phyloP scores from a whole-genome alignment of 1,140 invertebrate genomes.

The Microvelia longipes region DNA sequence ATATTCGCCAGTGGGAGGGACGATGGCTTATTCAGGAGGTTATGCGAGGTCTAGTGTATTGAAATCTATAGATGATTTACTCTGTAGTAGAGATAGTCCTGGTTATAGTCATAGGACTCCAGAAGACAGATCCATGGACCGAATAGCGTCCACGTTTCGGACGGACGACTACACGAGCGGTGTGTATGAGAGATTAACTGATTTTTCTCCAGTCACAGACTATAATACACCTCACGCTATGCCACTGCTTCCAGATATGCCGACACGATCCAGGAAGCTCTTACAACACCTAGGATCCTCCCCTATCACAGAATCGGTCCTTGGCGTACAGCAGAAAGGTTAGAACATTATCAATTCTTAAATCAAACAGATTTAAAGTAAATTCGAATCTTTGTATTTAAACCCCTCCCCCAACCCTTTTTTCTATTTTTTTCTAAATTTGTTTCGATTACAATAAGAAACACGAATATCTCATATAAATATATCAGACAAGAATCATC shows the following conservation, averaged over 20 bases:
- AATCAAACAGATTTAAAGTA: too few species aligned
- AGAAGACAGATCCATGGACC: constrained; percentile 36
- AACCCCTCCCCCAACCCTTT: too few species aligned
- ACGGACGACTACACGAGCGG: constrained; percentile 32
- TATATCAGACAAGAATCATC: neutral
- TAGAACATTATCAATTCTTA: constrained; percentile 16
- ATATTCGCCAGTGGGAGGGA: constrained; percentile 9
- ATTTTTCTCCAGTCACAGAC: constrained; percentile 34
- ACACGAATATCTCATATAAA: too few species aligned
- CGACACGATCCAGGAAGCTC: constrained; percentile 40
- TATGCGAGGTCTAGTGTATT: constrained; percentile 32
- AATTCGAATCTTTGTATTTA: too few species aligned
- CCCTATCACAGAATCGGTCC: constrained; percentile 32
- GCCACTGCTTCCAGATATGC: constrained; percentile 46
- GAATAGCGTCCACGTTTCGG: constrained; percentile 36
- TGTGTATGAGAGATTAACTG: constrained; percentile 31
- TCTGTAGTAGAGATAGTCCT: constrained; percentile 21
- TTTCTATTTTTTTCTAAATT: too few species aligned
- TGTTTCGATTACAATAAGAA: too few species aligned
- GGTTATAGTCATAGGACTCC: constrained; percentile 26
- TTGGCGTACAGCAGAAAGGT: constrained; percentile 28
- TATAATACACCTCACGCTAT: constrained; percentile 40
- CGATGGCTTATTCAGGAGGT: constrained; percentile 15
- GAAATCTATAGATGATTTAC: constrained; percentile 36
- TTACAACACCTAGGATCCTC: constrained; percentile 42